Evolutionary conservation across 2,797 vertebrate genomes (phyloP).

Genomic region (Petrocephalus schoutedeni): DNA sequence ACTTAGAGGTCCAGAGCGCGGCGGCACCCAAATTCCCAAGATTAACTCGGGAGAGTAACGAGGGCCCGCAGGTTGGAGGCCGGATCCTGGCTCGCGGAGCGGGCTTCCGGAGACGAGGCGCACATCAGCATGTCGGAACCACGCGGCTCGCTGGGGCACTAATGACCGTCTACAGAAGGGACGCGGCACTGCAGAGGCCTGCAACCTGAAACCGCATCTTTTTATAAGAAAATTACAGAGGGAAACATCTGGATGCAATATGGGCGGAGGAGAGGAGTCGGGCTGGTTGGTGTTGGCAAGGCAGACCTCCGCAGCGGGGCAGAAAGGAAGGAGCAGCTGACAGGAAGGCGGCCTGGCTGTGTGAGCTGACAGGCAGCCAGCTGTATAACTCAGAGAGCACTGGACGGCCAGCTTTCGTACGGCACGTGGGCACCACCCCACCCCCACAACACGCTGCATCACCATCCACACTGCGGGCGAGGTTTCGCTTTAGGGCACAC

Average conservation of each 20-base stretch:
- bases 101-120: neutral
- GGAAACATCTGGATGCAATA: constrained; percentile 70
- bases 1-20: neutral
- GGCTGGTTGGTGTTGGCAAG: constrained; percentile 46
- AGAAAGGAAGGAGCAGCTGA: constrained; percentile 24
- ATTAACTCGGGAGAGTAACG: constrained; percentile 24
- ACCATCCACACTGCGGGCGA: neutral
- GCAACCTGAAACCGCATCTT: constrained; percentile 52
- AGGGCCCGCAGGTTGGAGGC: constrained; percentile 1
- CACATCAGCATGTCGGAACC: constrained; percentile 41
- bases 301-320: constrained; percentile 26
- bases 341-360: neutral
- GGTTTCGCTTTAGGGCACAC: neutral
- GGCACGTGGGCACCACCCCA: neutral
- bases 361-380: neutral
- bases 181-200: constrained; percentile 61
- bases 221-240: constrained; percentile 65
- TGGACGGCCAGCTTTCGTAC: neutral
- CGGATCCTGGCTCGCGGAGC: neutral
- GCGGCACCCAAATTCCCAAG: neutral
- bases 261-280: constrained; percentile 47
- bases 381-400: neutral
- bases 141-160: constrained; percentile 57
- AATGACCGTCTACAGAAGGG: constrained; percentile 67
- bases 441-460: neutral